phyloP scores from a whole-genome alignment of 2,113 vertebrate genomes.

The Gavialis gangeticus region DNA sequence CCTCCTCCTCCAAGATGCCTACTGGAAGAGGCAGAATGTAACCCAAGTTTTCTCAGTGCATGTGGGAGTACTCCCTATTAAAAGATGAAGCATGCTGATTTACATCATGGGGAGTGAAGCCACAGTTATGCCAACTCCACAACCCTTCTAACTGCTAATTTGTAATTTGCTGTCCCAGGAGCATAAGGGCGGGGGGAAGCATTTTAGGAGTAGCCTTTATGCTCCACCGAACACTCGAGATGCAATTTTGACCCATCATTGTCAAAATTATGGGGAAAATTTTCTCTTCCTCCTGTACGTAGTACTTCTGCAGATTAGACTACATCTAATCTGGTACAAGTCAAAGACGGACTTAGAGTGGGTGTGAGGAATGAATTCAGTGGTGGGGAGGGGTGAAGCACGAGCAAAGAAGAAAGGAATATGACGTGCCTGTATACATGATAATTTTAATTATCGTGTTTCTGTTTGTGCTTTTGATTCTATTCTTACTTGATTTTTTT shows the following conservation, averaged over 20 bases:
- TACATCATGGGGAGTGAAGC: background rate
- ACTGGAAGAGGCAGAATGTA: background rate
- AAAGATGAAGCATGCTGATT: background rate
- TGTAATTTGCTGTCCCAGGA: background rate
- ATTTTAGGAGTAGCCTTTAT: background rate
- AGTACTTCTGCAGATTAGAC: background rate
- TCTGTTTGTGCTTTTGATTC: background rate
- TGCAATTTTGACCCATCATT: background rate
- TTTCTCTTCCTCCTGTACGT: background rate
- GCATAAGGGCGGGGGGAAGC: background rate
- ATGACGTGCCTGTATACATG: accelerated
- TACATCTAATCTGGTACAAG: background rate
- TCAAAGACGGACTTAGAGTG: too few species aligned
- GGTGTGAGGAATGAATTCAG: background rate
- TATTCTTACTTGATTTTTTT: background rate
- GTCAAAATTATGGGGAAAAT: background rate
- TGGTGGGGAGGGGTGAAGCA: too few species aligned
- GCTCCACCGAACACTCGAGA: background rate
- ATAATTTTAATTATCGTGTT: accelerated
- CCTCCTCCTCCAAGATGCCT: too few species aligned
- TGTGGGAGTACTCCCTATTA: background rate
- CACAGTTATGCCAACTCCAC: background rate
- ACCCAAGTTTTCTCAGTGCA: background rate
- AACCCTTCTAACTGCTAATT: background rate
- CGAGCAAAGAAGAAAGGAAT: background rate